Percentiles rank a stretch among this genome's conserved stretches.
Evolutionary conservation across 2,888 invertebrate species (phyloP).

Genomic region (Exocentrus adspersus): DNA sequence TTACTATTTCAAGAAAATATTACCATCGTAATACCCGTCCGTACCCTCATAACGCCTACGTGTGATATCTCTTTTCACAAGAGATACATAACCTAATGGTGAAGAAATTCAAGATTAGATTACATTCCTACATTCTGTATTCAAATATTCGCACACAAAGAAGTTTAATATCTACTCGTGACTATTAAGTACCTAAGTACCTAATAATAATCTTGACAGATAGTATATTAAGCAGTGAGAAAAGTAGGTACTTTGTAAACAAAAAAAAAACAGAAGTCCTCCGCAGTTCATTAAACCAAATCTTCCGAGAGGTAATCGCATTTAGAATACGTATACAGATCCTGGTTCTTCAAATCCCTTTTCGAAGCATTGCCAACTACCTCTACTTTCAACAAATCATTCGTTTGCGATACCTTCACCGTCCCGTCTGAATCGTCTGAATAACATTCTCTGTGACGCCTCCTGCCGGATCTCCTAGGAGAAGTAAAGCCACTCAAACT

Average conservation of each 20-base stretch:
- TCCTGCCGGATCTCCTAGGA: slow-evolving; percentile 5
- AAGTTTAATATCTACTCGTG: no score
- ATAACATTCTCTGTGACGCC: not conserved
- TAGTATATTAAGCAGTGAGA: no score
- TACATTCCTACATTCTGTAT: no score
- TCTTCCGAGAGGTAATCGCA: slow-evolving; percentile 12
- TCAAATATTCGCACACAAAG: no score
- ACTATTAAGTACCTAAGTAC: no score
- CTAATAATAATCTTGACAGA: no score
- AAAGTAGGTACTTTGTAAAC: no score
- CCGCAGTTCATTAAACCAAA: slow-evolving; percentile 5
- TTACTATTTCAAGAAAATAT: not conserved
- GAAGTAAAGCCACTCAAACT: not conserved
- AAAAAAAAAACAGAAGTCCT: not conserved
- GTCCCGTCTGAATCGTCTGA: not conserved
- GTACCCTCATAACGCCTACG: not conserved
- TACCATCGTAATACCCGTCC: no score
- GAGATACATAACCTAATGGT: slow-evolving; percentile 8
- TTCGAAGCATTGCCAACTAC: not conserved
- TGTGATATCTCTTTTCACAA: not conserved
- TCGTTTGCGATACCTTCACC: not conserved
- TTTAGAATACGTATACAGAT: slow-evolving; percentile 2
- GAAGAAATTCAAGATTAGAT: not conserved
- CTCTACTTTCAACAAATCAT: slow-evolving; percentile 12
- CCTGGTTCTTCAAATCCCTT: slow-evolving; percentile 8